These are phyloP conservation scores for Seladonia tumulorum DNA, from an alignment of 2,888 invertebrate genomes.

Conservation along the genomic window DNA sequence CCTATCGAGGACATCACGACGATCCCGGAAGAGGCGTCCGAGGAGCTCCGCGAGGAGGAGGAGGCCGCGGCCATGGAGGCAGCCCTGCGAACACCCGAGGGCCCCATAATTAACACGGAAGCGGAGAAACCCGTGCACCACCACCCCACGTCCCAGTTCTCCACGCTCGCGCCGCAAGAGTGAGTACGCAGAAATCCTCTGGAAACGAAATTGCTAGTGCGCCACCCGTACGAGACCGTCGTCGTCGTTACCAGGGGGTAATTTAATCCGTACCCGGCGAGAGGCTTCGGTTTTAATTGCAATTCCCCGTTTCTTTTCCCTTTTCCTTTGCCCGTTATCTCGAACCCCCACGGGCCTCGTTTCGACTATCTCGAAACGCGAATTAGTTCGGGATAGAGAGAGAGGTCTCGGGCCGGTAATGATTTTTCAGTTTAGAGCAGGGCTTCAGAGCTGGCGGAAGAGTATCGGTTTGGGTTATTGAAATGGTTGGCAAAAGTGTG, in stretches of 20 bases:
- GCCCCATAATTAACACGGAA: conserved; percentile 74
- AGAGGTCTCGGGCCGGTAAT: neutral
- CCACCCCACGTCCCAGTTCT: conserved; percentile 32
- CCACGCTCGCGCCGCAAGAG: conserved; percentile 65
- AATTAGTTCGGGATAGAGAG: neutral
- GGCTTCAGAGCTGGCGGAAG: neutral
- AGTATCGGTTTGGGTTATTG: neutral
- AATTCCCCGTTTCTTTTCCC: conserved; percentile 4
- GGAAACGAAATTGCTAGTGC: conserved; percentile 33
- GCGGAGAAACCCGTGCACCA: conserved; percentile 69
- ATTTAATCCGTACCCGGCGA: conserved; percentile 20
- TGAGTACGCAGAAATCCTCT: conserved; percentile 65
- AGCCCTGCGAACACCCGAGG: conserved; percentile 73
- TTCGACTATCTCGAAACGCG: conserved; percentile 12
- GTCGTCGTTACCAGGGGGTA: conserved; percentile 24
- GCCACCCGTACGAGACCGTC: conserved; percentile 9
- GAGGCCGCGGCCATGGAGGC: conserved; percentile 85
- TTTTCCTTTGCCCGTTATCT: neutral
- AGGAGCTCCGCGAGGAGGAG: conserved; percentile 85
- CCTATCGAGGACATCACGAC: conserved; percentile 82
- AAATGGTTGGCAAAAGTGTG: neutral
- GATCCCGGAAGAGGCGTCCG: conserved; percentile 87
- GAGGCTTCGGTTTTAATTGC: conserved; percentile 41
- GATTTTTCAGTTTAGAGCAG: neutral
- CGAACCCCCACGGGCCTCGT: neutral